Percentiles rank a stretch among this genome's conserved stretches.
Conservation (phyloP, 1,140 invertebrate species). For the Lasioglossum baleicum region DNA sequence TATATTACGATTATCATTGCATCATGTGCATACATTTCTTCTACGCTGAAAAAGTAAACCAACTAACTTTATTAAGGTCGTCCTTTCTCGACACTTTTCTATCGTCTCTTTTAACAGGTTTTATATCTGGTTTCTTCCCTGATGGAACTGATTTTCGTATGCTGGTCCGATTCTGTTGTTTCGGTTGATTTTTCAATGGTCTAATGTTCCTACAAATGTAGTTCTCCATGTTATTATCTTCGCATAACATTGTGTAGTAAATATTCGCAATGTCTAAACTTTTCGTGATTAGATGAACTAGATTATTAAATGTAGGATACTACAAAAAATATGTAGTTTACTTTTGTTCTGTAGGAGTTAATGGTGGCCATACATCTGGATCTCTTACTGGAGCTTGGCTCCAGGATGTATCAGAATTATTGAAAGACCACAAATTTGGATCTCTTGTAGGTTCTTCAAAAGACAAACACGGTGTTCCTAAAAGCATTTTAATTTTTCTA, state of each 20-base stretch:
- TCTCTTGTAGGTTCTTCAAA: conserved; percentile 84
- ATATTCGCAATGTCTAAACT: conserved; percentile 10
- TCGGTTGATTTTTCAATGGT: conserved; percentile 76
- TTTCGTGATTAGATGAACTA: background rate
- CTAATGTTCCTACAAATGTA: conserved; percentile 68
- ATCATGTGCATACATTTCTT: background rate
- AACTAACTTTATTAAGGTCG: conserved; percentile 74
- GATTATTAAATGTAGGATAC: background rate
- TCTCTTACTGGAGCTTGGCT: conserved; percentile 88
- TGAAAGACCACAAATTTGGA: conserved; percentile 74
- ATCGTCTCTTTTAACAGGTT: conserved; percentile 81
- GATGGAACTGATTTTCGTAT: conserved; percentile 74
- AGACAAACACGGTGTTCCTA: conserved; percentile 73
- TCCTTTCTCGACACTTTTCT: conserved; percentile 80
- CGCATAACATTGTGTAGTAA: background rate
- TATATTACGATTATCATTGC: background rate
- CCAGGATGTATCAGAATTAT: conserved; percentile 82
- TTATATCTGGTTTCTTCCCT: conserved; percentile 74
- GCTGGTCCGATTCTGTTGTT: conserved; percentile 77
- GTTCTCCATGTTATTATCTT: conserved; percentile 16
- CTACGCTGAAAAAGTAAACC: background rate
- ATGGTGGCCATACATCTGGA: conserved; percentile 95
- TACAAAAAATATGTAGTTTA: conserved; percentile 30
- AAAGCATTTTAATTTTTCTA: conserved; percentile 12
- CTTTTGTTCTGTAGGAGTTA: conserved; percentile 89